Base-by-base conservation (phyloP, 2,888 invertebrate genomes). In the Stomorhina lunata region DNA sequence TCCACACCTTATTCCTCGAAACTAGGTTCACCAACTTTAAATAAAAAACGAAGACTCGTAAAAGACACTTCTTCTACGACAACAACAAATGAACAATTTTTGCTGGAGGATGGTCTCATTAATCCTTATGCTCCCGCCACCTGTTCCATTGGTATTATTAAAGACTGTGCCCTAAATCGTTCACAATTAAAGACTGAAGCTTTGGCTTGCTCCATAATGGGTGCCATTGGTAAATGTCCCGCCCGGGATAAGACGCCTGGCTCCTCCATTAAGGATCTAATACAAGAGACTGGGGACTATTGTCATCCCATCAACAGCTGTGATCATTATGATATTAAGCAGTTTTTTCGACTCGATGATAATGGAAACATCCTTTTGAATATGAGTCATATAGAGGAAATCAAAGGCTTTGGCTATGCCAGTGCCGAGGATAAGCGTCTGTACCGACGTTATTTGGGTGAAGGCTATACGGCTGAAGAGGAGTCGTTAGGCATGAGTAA, bases 301-400 rank as follows among this genome's bases (percentile, higher is more conserved):
- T 89, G 88, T 45, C 87, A 87, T 84, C 87, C 87, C 17, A 40
- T 73, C 10, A 85, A 78, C 61, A 84, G 82, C 82, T 87, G 88
- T 81, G 91, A 90, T 86, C 90, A 90, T 68, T 91, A 89, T 55
- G 90, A 91, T 77, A 89, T 91, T 71, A 89, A 89, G 77, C 86
- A 90, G 84, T 91, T 90, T 87, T 92, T 91, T 85, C 91, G 89
- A 61, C 88, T 92, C 65, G 90, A 90, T 84, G 91, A 92, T 57
- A 85, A 89, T 78, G 91, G 91, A 83, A 91, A 89, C 86, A 91
- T 91, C 40, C 82, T 91, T 85, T 76, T 91, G 29, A 89, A 88
- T 77, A 89, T 89, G 72, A 80, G 86, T 73, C 91, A 91, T 84
- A 89, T 91, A 25, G 85, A 86, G 1, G 91, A 90, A 69, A 86